Base-by-base conservation (phyloP, 2,797 vertebrate genomes). In the Nannoperca australis region DNA sequence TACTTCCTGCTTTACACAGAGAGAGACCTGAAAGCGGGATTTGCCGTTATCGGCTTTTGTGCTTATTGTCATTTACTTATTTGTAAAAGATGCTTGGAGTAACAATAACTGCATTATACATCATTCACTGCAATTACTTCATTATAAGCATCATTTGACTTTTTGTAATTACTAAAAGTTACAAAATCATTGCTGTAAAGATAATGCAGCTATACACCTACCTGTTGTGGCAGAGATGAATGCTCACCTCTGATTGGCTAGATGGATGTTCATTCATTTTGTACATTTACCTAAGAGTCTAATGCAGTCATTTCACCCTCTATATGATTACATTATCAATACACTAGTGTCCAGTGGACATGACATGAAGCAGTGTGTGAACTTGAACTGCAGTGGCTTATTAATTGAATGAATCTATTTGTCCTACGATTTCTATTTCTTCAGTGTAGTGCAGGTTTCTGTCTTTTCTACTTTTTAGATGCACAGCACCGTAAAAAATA, bases 1-100 rank as follows among this genome's bases (percentile, higher is more conserved):
- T 70, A 70, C 87, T 91, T 90, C 76, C 59, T 49, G 91, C 90
- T 93, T 95, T 95, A 94, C 92, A 94, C 79, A 92, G 91, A 60
- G 61, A 77, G 56, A 62, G 70, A 81, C 47, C 90, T 93, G 89
- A 93, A 76, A 93, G 89, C 86, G 88, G 91, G 90, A 85, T 94
- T 95, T 90, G 90, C 85, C 85, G 94, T 94, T 88, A 94, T 94
- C 89, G 92, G 36, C 27, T 67, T 81, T 73, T 73, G 18, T 27
- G 36, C 15, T 63, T 34, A 20, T 62, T 65, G 9, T 64, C 47
- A 42, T 27, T 15, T 20, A 11, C 7, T 58, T 0, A 18, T 67
- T 38, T 58, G 24, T 24, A 3, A 47, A 15, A 68, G 22, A 17
- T 8, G 17, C 5, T n/a, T 62, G 14, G 20, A 47, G 9, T 58